A percentile compares a stretch with the other conserved stretches of the same genome.
Evolutionary conservation across 1,140 invertebrate species (phyloP).

Genomic region (Ceratosolen solmsi): DNA sequence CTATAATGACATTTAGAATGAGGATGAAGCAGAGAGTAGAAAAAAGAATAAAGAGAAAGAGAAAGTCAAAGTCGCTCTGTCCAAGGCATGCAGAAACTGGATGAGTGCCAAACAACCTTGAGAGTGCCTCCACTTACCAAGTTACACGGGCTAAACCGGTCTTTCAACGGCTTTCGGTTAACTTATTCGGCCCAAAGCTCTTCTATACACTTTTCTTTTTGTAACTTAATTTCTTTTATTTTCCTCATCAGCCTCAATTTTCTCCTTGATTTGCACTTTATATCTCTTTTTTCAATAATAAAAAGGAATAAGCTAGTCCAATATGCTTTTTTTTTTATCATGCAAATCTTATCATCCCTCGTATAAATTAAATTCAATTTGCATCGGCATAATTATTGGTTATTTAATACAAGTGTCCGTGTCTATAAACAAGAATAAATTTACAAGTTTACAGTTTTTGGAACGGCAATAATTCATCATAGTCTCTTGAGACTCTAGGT

Average conservation of each 20-base stretch:
- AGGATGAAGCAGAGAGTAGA: neutral
- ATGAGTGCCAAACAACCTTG: constrained; percentile 62
- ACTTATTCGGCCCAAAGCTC: constrained; percentile 3
- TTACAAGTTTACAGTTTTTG: neutral
- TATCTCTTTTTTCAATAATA: neutral
- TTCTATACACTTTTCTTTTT: neutral
- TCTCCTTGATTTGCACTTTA: neutral
- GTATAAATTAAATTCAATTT: neutral
- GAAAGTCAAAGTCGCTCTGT: neutral
- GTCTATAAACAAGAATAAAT: neutral
- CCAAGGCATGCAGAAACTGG: constrained; percentile 54
- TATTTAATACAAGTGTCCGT: constrained; percentile 10
- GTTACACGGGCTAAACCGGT: constrained; percentile 57
- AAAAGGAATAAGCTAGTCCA: neutral
- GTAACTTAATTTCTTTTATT: neutral
- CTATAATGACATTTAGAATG: no score
- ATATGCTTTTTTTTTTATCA: neutral
- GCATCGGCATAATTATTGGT: neutral
- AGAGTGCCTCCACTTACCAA: constrained; percentile 69
- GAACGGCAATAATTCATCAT: constrained; percentile 2
- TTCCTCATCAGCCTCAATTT: neutral
- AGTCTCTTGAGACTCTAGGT: neutral
- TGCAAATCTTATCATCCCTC: neutral
- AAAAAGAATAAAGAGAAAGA: neutral
- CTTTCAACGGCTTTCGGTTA: constrained; percentile 48